Base-by-base conservation (phyloP, 2,797 vertebrate species). In the Schizopygopsis malacanthus region DNA sequence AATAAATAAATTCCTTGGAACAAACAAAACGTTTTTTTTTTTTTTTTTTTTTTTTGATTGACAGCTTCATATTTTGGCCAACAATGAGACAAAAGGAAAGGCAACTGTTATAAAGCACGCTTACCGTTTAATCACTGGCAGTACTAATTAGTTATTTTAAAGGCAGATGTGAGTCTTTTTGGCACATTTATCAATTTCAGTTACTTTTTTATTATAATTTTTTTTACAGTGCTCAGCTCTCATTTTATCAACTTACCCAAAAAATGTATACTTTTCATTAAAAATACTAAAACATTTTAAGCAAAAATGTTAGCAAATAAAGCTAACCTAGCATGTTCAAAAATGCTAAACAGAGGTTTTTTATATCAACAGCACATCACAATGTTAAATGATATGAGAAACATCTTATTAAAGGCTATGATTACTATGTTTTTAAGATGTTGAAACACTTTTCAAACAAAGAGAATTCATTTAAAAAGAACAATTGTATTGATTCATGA, bases 111-210 rank as follows among this genome's bases (percentile, higher is more conserved):
- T 15, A 59, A 20, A 52, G 8, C 65, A n/a, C 1, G 16, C 63
- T 18, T 56, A 20, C 47, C 6, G 11, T 72, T 82, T 72, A 61
- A 72, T 59, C 39, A 28, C 39, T 70, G 8, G 12, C 8, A 28
- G 50, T 59, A 45, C 16, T 72, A 82, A 33, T 82, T 72, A 61
- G 10, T 33, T 56, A 18, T 61, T 72, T 61, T 72, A 56, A 59
- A 45, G 10, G 47, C 52, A 71, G 67, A 81, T 39, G 2, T 39
- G 11, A 52, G 41, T 37, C 52, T 15, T n/a, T 45, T 9, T 52
- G 25, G 4, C 10, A 37, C 50, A 39, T 50, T 13, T 47, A 12
- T 59, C 0, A 9, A 43, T 10, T 43, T 43, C 39, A 33, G 0
- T 33, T 33, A 6, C 0, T 43, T 15, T 15, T 50, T 50, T 4